These are phyloP conservation scores for Melanotaenia duboulayi DNA, from an alignment of 2,113 vertebrate species.

Conservation along the genomic window DNA sequence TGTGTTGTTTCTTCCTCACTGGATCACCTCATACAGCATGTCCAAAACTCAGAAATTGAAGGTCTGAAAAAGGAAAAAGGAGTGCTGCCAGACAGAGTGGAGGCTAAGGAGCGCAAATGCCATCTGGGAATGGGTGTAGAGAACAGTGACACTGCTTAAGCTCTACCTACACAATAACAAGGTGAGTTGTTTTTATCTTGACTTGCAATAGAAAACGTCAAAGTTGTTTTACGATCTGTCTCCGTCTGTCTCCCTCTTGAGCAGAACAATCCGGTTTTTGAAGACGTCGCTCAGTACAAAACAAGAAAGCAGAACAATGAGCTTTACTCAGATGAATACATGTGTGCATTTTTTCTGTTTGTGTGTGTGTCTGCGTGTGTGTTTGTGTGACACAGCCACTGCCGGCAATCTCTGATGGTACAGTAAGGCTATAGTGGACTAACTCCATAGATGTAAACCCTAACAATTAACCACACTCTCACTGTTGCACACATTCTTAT, in stretches of 20 bases:
- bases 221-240: slow-evolving; percentile 9
- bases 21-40: slow-evolving; percentile 71
- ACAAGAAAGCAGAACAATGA: slow-evolving; percentile 42
- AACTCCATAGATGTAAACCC: slow-evolving; percentile 59
- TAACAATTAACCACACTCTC: slow-evolving; percentile 41
- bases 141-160: slow-evolving; percentile 59
- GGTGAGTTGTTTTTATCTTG: slow-evolving; percentile 37
- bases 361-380: slow-evolving; percentile 32
- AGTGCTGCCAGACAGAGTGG: slow-evolving; percentile 70
- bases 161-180: slow-evolving; percentile 37
- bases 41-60: slow-evolving; percentile 77
- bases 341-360: slow-evolving; percentile 50
- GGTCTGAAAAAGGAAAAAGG: slow-evolving; percentile 78
- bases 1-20: slow-evolving; percentile 69
- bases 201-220: slow-evolving; percentile 43
- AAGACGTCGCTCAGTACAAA: slow-evolving; percentile 31
- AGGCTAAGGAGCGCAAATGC: slow-evolving; percentile 61
- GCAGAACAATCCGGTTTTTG: slow-evolving; percentile 36
- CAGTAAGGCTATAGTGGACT: slow-evolving; percentile 79
- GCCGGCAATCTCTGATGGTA: slow-evolving; percentile 70
- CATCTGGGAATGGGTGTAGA: slow-evolving; percentile 56
- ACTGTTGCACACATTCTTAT: slow-evolving; percentile 31
- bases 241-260: slow-evolving; percentile 25
- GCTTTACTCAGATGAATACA: slow-evolving; percentile 25
- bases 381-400: slow-evolving; percentile 70